These are phyloP conservation scores for Amphipoea lucens DNA, from an alignment of 2,888 invertebrate genomes.

Conservation along the genomic window DNA sequence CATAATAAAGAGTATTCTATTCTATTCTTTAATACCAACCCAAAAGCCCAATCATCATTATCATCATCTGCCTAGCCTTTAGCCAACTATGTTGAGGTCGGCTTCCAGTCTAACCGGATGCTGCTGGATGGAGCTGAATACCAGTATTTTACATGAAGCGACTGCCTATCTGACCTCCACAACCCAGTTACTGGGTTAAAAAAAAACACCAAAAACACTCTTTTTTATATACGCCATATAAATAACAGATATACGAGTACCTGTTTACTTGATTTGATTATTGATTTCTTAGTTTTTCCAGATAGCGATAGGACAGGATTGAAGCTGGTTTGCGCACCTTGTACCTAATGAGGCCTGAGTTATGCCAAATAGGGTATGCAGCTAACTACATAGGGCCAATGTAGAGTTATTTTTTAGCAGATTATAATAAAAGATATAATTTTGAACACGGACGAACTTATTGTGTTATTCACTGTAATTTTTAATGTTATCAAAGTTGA, in stretches of 20 bases:
- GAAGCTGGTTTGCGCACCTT: neutral
- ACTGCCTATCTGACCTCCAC: too few species aligned
- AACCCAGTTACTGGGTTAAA: too few species aligned
- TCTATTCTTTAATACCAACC: neutral
- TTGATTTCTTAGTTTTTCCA: constrained; percentile 6
- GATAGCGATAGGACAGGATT: neutral
- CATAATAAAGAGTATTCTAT: too few species aligned
- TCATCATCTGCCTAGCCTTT: too few species aligned
- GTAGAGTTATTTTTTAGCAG: neutral
- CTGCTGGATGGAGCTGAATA: too few species aligned
- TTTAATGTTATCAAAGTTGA: neutral
- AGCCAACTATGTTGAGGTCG: too few species aligned
- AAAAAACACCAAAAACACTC: neutral
- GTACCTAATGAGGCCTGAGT: neutral
- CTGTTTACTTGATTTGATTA: neutral
- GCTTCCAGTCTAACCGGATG: too few species aligned
- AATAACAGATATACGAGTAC: neutral
- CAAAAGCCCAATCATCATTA: neutral
- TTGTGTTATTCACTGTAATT: neutral
- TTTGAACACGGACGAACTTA: neutral
- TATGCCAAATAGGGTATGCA: neutral
- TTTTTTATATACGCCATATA: neutral
- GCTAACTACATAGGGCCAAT: neutral
- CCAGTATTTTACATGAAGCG: too few species aligned
- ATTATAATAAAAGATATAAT: neutral